Conservation (phyloP, 2,888 invertebrate species). For the Cephonodes hylas region DNA sequence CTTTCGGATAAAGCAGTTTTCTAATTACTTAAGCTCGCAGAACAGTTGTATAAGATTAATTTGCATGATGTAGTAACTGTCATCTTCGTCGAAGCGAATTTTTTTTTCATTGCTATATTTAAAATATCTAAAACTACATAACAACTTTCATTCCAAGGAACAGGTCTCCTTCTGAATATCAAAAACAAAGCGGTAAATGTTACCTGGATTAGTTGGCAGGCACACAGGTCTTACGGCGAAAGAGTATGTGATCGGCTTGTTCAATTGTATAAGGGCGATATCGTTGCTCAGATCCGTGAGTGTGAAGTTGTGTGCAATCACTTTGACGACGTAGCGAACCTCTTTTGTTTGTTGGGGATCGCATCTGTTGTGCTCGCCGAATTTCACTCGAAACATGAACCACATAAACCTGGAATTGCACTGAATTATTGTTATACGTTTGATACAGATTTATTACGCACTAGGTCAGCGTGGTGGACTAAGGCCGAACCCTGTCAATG, state of each 20-base stretch:
- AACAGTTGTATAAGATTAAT: too few species aligned
- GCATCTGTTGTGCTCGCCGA: conserved; percentile 93
- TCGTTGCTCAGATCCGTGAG: conserved; percentile 92
- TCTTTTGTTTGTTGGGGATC: conserved; percentile 84
- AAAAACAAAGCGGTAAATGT: conserved; percentile 22
- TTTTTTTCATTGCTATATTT: too few species aligned
- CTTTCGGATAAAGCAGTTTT: too few species aligned
- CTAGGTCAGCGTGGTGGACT: too few species aligned
- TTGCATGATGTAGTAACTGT: too few species aligned
- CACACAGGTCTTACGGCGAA: conserved; percentile 91
- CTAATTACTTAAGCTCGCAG: too few species aligned
- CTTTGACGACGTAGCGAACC: conserved; percentile 86
- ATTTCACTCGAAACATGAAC: conserved; percentile 93
- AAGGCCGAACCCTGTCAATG: too few species aligned
- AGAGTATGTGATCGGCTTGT: conserved; percentile 87
- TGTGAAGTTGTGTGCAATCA: conserved; percentile 89
- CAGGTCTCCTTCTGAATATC: neutral
- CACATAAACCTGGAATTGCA: conserved; percentile 86
- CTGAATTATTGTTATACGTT: neutral
- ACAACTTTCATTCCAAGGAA: neutral
- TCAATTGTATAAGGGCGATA: conserved; percentile 88
- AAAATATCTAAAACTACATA: too few species aligned
- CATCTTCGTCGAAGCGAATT: too few species aligned
- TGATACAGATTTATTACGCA: too few species aligned
- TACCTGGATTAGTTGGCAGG: conserved; percentile 83